Evolutionary conservation across 2,113 vertebrate genomes (phyloP), one percentile per base, ranked within the genome.

Genomic region (Protobothrops mucrosquamatus): DNA sequence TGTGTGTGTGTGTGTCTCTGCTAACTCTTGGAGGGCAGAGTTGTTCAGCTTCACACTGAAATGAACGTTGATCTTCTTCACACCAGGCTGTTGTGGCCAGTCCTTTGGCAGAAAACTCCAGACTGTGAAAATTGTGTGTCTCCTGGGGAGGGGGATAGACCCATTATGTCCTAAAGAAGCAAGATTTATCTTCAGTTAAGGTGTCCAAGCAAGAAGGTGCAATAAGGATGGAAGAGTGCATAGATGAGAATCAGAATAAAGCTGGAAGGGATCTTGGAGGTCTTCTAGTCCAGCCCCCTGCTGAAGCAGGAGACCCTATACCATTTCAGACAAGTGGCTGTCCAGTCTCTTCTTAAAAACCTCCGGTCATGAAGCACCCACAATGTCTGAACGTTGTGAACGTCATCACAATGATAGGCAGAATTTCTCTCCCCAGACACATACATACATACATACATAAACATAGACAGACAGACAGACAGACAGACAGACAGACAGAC

Each of bases 111-210:
- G 51, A 39, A 39, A 86, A 74, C n/a, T 39, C n/a, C n/a, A 39
- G 69, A 39, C 6, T 34, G 18, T 0, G 0, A 5, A 48, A 0
- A 0, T 0, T 92, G 51, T 56, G 59, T 89, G 81, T 91, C 4
- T 93, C 39, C 1, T 0, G 0, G 6, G 85, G 86, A 26, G 6
- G 54, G 64, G 8, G 29, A 12, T 0, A 74, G 91, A 29, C 14
- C 4, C 10, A 52, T 85, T 24, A 48, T 24, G 34, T 3, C 2
- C 1, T 87, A 52, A 90, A 9, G 92, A 52, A 18, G 85, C 1
- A 14, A 61, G 1, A 64, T 90, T 94, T 64, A 4, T 91, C 85
- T 59, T 56, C 0, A 39, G 87, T 93, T 88, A 88, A 85, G 0
- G 93, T 85, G n/a, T 64, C 24, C 8, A 46, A 81, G 93, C 23